Percentiles rank a stretch among this genome's conserved stretches.
Evolutionary conservation across 2,113 vertebrate species (phyloP).

Genomic region (Cyphomyrus plagiostoma): DNA sequence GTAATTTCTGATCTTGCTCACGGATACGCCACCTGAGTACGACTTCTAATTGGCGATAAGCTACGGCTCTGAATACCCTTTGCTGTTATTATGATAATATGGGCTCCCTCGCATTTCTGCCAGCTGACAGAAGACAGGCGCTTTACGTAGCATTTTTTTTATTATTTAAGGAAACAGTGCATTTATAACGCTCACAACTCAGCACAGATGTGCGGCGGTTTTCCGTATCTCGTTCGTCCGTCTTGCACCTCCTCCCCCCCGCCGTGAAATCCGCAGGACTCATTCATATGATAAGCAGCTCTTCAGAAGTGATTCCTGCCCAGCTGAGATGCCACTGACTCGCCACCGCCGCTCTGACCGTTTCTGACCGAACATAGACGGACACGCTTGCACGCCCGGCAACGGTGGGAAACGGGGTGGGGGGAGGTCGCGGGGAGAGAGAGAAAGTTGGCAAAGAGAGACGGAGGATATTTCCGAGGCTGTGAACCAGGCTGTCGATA

Average conservation of each 20-base stretch:
- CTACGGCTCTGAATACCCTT: neutral
- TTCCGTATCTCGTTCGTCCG: conserved; percentile 43
- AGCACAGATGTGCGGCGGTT: conserved; percentile 33
- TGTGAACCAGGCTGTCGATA: conserved; percentile 62
- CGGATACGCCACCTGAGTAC: neutral
- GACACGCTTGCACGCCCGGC: neutral
- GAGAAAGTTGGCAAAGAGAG: conserved; percentile 55
- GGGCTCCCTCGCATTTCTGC: conserved; percentile 11
- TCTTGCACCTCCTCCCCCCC: conserved; percentile 42
- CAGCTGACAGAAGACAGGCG: neutral
- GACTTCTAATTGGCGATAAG: neutral
- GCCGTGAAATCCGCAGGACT: conserved; percentile 43
- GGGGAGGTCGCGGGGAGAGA: conserved; percentile 27
- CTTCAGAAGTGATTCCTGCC: conserved; percentile 52
- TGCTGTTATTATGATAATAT: conserved; percentile 11
- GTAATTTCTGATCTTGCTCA: neutral
- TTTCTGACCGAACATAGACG: neutral
- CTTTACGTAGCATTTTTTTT: neutral
- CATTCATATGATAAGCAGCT: conserved; percentile 49
- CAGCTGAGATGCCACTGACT: conserved; percentile 38
- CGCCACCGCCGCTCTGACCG: conserved; percentile 38
- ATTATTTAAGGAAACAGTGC: conserved; percentile 4
- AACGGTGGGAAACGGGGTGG: conserved; percentile 36
- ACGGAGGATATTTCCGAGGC: conserved; percentile 49
- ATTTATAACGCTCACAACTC: neutral